Conservation (phyloP, 1,140 invertebrate genomes). For the Calycopis cecrops region DNA sequence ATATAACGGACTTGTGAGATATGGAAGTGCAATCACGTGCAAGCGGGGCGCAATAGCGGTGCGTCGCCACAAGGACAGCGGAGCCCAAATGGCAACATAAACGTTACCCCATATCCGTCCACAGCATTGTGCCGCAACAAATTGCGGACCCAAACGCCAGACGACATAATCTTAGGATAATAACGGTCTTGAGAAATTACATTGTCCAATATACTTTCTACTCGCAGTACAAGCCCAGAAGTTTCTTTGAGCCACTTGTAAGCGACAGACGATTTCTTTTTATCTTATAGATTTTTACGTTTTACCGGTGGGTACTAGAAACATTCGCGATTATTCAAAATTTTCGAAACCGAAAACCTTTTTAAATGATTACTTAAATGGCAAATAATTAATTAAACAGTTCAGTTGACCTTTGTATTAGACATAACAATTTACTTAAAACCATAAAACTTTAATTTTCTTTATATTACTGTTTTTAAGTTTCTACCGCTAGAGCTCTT, state of each 20-base stretch:
- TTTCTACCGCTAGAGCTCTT: too few relatives aligned
- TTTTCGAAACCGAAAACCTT: too few relatives aligned
- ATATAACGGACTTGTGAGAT: not conserved
- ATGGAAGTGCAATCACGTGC: constrained; percentile 25
- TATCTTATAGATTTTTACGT: not conserved
- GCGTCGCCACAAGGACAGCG: constrained; percentile 58
- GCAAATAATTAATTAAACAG: too few relatives aligned
- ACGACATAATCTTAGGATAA: constrained; percentile 59
- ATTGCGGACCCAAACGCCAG: constrained; percentile 58
- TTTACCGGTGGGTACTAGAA: too few relatives aligned
- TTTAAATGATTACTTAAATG: too few relatives aligned
- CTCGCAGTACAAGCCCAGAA: not conserved
- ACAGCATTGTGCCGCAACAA: constrained; percentile 65
- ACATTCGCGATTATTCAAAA: too few relatives aligned
- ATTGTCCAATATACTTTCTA: constrained; percentile 18
- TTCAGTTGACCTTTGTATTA: too few relatives aligned
- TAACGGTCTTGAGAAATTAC: constrained; percentile 35
- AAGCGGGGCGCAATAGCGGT: constrained; percentile 48
- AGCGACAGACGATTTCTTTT: not conserved
- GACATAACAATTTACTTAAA: too few relatives aligned
- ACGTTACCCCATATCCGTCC: constrained; percentile 68
- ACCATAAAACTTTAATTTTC: too few relatives aligned
- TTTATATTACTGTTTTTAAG: too few relatives aligned
- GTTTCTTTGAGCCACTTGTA: not conserved
- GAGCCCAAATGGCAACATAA: constrained; percentile 62